phyloP scores from a whole-genome alignment of 2,888 invertebrate species.

The Ommatoiulus sabulosus region DNA sequence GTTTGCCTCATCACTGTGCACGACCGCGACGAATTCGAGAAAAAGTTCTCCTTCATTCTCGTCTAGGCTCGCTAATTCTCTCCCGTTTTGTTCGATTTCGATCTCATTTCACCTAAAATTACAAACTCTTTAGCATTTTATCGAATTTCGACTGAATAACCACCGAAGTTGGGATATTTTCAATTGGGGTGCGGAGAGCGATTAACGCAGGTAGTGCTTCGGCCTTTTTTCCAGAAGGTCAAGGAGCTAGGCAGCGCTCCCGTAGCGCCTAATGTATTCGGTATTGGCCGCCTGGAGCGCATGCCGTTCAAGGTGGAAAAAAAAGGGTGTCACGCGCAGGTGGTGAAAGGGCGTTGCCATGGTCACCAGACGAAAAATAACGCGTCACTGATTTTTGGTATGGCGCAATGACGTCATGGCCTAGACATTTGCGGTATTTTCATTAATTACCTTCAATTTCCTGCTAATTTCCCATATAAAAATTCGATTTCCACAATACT shows the following conservation, averaged over 20 bases:
- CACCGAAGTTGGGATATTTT: background rate
- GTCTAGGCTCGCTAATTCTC: no score
- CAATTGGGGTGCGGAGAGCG: background rate
- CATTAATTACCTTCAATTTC: background rate
- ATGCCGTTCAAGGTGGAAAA: background rate
- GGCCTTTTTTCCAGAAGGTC: background rate
- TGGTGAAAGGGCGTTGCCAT: background rate
- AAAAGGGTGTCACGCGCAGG: background rate
- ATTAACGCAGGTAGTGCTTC: background rate
- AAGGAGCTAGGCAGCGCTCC: background rate
- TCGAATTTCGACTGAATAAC: no score
- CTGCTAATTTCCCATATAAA: no score
- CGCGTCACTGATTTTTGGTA: background rate
- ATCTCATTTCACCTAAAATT: no score
- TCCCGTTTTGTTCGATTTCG: no score
- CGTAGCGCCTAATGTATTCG: background rate
- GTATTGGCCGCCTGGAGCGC: background rate
- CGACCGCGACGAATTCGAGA: background rate
- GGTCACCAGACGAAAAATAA: slow-evolving; percentile 18
- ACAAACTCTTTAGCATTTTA: no score
- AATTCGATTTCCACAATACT: no score
- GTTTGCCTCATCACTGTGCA: background rate
- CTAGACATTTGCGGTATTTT: background rate
- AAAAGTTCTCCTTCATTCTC: no score
- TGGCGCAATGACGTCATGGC: background rate